phyloP scores from a whole-genome alignment of 2,888 invertebrate species.

The Cynaeus angustus region DNA sequence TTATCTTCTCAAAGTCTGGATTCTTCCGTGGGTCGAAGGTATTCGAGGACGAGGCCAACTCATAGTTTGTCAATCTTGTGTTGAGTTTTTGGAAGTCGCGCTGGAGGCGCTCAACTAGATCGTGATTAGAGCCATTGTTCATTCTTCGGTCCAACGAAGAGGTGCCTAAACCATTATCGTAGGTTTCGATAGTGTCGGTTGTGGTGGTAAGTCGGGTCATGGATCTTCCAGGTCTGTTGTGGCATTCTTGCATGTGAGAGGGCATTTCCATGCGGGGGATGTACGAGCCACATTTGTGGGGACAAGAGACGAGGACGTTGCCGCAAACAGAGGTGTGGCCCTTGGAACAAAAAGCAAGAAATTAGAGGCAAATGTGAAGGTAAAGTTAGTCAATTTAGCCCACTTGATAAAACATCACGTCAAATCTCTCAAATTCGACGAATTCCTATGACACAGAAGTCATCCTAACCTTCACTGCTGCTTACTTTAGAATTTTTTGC shows the following conservation, averaged over 20 bases:
- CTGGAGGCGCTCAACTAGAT: slow-evolving; percentile 39
- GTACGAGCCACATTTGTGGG: slow-evolving; percentile 81
- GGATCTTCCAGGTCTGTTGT: slow-evolving; percentile 58
- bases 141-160: slow-evolving; percentile 20
- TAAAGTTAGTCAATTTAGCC: too few species aligned
- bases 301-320: slow-evolving; percentile 82
- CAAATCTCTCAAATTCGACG: too few species aligned
- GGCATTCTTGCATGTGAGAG: slow-evolving; percentile 74
- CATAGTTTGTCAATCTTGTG: slow-evolving; percentile 55
- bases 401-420: too few species aligned
- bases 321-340: slow-evolving; percentile 82
- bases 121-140: slow-evolving; percentile 25
- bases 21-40: slow-evolving; percentile 41
- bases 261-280: slow-evolving; percentile 78
- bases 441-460: too few species aligned
- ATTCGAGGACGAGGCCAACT: slow-evolving; percentile 39
- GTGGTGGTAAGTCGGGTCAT: slow-evolving; percentile 38
- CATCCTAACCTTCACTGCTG: too few species aligned
- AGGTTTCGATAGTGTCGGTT: slow-evolving; percentile 42
- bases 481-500: too few species aligned
- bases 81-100: slow-evolving; percentile 56
- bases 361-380: too few species aligned
- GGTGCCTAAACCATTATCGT: slow-evolving; percentile 5
- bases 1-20: slow-evolving; percentile 62
- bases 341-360: slow-evolving; percentile 66